Percentiles rank a stretch among this genome's conserved stretches.
These are phyloP conservation scores for Tinamus major DNA, from an alignment of 2,797 vertebrate genomes.

Conservation along the genomic window DNA sequence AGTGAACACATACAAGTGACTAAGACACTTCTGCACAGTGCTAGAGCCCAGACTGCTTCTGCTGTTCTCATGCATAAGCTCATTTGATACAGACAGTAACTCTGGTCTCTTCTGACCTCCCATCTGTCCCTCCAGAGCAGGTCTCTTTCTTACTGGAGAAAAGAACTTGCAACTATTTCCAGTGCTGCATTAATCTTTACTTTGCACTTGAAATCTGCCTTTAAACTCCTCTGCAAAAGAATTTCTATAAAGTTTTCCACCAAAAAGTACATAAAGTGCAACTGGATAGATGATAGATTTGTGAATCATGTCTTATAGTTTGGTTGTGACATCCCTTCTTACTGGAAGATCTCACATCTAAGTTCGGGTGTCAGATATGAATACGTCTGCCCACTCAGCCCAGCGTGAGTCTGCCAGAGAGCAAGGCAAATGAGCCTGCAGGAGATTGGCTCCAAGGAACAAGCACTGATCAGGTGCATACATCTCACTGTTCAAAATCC, in stretches of 20 bases:
- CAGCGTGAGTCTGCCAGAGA: not conserved
- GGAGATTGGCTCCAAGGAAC: not conserved
- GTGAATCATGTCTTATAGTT: not conserved
- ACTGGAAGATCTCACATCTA: not conserved
- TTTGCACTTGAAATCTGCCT: not conserved
- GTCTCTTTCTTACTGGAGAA: not conserved
- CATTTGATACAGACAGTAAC: not conserved
- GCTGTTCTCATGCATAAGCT: not conserved
- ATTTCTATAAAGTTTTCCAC: not conserved
- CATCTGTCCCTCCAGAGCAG: not conserved
- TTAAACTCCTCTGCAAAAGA: not conserved
- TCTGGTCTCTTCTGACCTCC: not conserved
- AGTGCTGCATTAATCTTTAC: not conserved
- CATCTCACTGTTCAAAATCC: not conserved
- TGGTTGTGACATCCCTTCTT: not conserved
- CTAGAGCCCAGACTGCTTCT: not conserved
- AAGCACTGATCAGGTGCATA: not conserved
- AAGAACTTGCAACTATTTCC: not conserved
- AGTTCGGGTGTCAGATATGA: not conserved
- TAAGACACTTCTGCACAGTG: rapidly evolving
- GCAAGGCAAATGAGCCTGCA: not conserved
- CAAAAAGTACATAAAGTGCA: not conserved
- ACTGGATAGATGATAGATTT: not conserved
- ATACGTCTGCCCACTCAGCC: not conserved
- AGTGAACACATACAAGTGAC: not conserved